Base-by-base conservation (phyloP, 2,888 invertebrate genomes). In the Drosophila putrida region DNA sequence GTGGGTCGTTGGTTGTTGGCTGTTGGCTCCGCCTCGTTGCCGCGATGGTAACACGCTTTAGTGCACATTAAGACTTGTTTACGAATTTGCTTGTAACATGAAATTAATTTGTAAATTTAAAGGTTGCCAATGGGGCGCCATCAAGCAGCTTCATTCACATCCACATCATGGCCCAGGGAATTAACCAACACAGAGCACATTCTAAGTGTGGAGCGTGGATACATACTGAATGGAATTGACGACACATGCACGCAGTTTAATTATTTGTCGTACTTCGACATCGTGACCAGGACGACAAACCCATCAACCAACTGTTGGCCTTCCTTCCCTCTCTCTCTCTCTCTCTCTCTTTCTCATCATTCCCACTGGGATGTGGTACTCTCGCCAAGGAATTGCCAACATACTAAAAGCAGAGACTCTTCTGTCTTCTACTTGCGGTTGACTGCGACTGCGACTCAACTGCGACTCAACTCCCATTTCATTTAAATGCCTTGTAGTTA, bases 61-160 rank as follows among this genome's bases (percentile, higher is more conserved):
- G 71, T 88, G 89, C 89, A 90, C 90, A 90, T 86, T 84, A 88
- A 77, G 80, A 74, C 84, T 90, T 90, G 89, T 90, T 90, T 84
- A 86, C 89, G 89, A 82, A 84, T 84, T 90, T 86, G 84, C 80
- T 78, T 86, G 65, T 82, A 88, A 86, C 90, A 86, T 86, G 89
- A 90, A 85, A 89, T 85, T 90, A 85, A 90, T 85, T 85, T 85
- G 89, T 88, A 82, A 85, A 90, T 86, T 90, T 88, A 82, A 89
- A 89, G 70, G 72, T 73, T 64, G 81, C 58, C 78, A 67, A 65
- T 65, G 71, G 65, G 78, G 69, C 65, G 60, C 62, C 78, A 68
- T 57, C 57, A 55, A 46, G 58, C 54, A 71, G 51, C 39, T 28
- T 25, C 47, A 38, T 28, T 28, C 54, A 5, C 35, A 11, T 11